Conservation (phyloP, 2,113 vertebrate genomes). For the Nesogale talazaci region DNA sequence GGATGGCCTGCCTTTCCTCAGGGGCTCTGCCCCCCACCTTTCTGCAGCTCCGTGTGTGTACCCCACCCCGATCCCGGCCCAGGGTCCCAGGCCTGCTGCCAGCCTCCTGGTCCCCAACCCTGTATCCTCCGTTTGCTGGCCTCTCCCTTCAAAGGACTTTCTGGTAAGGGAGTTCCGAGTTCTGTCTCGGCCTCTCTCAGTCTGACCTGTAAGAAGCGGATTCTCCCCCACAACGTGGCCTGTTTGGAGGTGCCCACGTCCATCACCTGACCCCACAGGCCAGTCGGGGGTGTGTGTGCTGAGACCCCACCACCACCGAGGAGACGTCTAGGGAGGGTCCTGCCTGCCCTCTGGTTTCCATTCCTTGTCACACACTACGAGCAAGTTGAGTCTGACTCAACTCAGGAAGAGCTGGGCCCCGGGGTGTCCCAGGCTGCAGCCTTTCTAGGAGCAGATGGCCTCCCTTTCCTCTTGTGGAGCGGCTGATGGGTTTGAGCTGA, state of each 20-base stretch:
- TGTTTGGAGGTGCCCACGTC: accelerated
- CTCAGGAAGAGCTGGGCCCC: too few relatives aligned
- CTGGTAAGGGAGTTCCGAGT: neutral
- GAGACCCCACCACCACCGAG: accelerated
- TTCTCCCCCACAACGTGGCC: neutral
- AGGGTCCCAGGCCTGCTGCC: neutral
- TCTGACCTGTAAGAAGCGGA: neutral
- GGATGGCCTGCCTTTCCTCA: neutral
- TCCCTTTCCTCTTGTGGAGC: too few relatives aligned
- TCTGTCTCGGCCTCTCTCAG: neutral
- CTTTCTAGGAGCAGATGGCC: too few relatives aligned
- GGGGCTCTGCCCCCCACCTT: too few relatives aligned
- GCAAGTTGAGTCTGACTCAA: too few relatives aligned
- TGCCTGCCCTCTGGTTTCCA: neutral
- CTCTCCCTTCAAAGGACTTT: neutral
- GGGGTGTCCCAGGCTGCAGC: too few relatives aligned
- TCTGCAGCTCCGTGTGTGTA: too few relatives aligned
- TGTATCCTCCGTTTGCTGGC: accelerated
- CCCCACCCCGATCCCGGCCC: neutral
- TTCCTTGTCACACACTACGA: neutral
- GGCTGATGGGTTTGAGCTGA: too few relatives aligned
- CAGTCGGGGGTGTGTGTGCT: accelerated
- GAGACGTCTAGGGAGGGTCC: neutral
- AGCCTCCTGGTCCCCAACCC: neutral
- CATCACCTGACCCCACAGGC: accelerated